These are phyloP conservation scores for Aspiorhynchus laticeps DNA, from an alignment of 2,113 vertebrate species.

Conservation along the genomic window DNA sequence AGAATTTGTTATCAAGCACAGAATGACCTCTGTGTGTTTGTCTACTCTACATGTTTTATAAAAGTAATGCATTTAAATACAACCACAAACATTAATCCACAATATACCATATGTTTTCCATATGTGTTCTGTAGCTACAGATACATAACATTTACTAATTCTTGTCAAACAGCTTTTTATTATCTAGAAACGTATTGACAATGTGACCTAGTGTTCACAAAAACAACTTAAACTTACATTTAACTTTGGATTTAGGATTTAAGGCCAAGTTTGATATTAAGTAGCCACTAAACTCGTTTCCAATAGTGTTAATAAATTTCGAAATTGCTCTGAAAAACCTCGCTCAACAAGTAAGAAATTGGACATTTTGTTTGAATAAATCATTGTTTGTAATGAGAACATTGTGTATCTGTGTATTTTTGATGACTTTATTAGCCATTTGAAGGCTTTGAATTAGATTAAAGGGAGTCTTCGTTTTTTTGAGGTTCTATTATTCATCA, in stretches of 20 bases:
- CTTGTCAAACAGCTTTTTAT: background rate
- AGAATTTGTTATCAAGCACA: background rate
- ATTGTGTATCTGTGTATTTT: background rate
- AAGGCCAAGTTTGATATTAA: background rate
- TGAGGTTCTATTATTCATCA: background rate
- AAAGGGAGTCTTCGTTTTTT: background rate
- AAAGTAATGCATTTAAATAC: background rate
- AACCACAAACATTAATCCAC: background rate
- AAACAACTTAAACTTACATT: background rate
- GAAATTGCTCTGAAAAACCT: background rate
- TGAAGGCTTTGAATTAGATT: background rate
- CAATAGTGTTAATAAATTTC: too few species aligned
- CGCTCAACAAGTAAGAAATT: background rate
- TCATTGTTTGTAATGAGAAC: background rate
- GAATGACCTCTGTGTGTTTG: background rate
- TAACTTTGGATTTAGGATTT: background rate
- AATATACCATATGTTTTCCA: background rate
- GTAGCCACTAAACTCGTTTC: background rate
- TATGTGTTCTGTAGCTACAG: background rate
- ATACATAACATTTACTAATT: background rate
- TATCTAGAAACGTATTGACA: background rate
- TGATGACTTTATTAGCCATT: background rate
- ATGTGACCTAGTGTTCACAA: background rate
- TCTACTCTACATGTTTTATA: background rate
- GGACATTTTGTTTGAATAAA: background rate